Evolutionary conservation across 1,140 invertebrate genomes (phyloP).

Genomic region (Vanessa tameamea): DNA sequence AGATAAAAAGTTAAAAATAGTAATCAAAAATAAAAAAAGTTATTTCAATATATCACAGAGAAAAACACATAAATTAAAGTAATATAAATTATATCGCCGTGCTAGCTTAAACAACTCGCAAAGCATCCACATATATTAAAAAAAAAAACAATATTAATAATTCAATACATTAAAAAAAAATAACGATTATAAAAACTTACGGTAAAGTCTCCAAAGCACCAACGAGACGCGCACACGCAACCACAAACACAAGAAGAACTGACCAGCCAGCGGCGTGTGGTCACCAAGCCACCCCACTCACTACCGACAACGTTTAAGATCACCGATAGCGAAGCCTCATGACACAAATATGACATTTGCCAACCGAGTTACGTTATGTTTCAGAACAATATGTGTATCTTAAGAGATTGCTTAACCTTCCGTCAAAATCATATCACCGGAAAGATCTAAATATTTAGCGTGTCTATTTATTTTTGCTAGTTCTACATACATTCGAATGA

Average conservation of each 20-base stretch:
- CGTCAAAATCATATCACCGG: slow-evolving; percentile 14
- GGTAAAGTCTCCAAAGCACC: slow-evolving; percentile 36
- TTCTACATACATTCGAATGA: too few relatives aligned
- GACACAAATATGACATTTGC: slow-evolving; percentile 48
- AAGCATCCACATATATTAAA: not conserved
- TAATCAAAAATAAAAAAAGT: too few relatives aligned
- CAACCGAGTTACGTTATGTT: slow-evolving; percentile 42
- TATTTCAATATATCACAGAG: too few relatives aligned
- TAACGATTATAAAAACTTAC: slow-evolving; percentile 42
- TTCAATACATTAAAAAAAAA: not conserved
- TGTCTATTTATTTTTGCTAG: too few relatives aligned
- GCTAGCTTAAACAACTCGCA: slow-evolving; percentile 1
- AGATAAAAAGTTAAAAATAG: too few relatives aligned
- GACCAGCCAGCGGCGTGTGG: slow-evolving; percentile 37
- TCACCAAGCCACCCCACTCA: slow-evolving; percentile 46
- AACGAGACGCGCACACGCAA: slow-evolving; percentile 48
- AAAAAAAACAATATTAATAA: not conserved
- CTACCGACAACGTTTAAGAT: slow-evolving; percentile 35
- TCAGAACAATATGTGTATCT: slow-evolving; percentile 41
- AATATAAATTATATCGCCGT: too few relatives aligned
- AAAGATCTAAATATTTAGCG: not conserved
- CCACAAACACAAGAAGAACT: slow-evolving; percentile 51
- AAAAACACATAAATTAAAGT: too few relatives aligned
- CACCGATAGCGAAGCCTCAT: slow-evolving; percentile 39
- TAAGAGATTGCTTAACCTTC: slow-evolving; percentile 28